Conservation (phyloP, 2,888 invertebrate species). For the Apotomis betuletana region DNA sequence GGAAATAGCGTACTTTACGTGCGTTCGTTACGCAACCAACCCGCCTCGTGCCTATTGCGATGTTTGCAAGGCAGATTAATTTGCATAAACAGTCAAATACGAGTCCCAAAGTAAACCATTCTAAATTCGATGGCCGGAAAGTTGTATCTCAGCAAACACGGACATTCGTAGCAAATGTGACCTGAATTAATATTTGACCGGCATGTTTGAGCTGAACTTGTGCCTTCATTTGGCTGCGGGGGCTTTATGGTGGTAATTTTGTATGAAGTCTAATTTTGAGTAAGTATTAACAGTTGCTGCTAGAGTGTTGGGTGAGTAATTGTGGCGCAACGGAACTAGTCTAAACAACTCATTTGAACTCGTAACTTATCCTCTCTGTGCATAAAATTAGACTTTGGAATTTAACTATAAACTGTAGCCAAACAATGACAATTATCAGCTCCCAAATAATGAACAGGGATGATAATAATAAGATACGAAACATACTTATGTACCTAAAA, state of each 20-base stretch:
- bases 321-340: slow-evolving; percentile 21
- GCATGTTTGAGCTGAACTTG: slow-evolving; percentile 64
- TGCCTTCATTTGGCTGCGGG: slow-evolving; percentile 67
- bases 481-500: too few species aligned
- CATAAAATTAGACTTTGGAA: neutral
- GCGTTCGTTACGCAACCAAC: slow-evolving; percentile 50
- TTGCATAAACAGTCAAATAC: slow-evolving; percentile 77
- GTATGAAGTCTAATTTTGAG: slow-evolving; percentile 67
- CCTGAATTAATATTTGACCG: slow-evolving; percentile 81
- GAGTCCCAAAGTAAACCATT: slow-evolving; percentile 72
- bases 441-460: too few species aligned
- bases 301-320: slow-evolving; percentile 10
- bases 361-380: neutral
- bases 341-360: slow-evolving; percentile 6
- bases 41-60: slow-evolving; percentile 51
- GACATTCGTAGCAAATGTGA: slow-evolving; percentile 76
- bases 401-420: neutral
- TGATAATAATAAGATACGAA: too few species aligned
- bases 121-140: slow-evolving; percentile 76
- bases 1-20: too few species aligned
- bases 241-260: slow-evolving; percentile 65
- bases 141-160: slow-evolving; percentile 77
- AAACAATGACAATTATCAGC: too few species aligned
- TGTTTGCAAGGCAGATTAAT: slow-evolving; percentile 69
- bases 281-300: slow-evolving; percentile 58